Evolutionary conservation across 2,113 vertebrate genomes (phyloP).

Genomic region (Xiphias gladius): DNA sequence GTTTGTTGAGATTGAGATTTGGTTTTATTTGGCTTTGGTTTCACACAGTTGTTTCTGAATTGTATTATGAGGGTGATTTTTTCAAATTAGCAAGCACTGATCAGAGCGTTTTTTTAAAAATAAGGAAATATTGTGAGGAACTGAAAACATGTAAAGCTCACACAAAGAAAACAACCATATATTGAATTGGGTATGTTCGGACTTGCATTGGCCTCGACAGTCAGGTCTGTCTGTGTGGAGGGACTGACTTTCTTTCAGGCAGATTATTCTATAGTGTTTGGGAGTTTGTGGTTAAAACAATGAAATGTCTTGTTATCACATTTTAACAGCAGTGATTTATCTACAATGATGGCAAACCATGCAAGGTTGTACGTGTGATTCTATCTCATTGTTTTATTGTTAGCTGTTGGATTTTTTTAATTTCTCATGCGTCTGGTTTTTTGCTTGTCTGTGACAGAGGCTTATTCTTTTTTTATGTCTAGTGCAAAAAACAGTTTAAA

Average conservation of each 20-base stretch:
- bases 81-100: background rate
- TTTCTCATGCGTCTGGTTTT: background rate
- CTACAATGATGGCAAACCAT: background rate
- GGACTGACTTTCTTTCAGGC: conserved; percentile 1
- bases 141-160: background rate
- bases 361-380: conserved; percentile 8
- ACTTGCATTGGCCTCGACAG: background rate
- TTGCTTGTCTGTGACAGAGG: conserved; percentile 7
- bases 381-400: background rate
- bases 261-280: background rate
- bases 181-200: background rate
- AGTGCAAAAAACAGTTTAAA: conserved; percentile 1
- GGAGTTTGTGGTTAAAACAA: background rate
- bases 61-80: background rate
- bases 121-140: background rate
- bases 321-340: background rate
- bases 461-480: background rate
- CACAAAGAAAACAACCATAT: background rate
- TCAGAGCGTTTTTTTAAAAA: background rate
- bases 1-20: too few species aligned
- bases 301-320: background rate
- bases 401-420: background rate
- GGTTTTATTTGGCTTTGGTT: too few species aligned
- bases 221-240: background rate
- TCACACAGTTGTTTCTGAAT: too few species aligned